A percentile compares a stretch with the other conserved stretches of the same genome.
Evolutionary conservation across 2,113 vertebrate species (phyloP).

Genomic region (Tricholaema leucomelas): DNA sequence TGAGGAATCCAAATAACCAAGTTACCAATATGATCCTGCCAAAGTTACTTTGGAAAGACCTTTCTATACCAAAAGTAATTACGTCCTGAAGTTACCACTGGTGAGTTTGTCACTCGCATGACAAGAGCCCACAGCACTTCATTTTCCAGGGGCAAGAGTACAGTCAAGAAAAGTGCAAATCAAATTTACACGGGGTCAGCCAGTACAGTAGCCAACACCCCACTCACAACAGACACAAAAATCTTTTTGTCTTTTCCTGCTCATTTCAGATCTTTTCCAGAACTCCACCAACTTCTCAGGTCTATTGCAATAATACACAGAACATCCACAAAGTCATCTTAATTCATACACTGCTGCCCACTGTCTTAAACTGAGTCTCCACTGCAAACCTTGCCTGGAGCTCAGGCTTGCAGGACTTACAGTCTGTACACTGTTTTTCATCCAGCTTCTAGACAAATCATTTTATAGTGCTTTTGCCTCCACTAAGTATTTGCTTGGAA

Average conservation of each 20-base stretch:
- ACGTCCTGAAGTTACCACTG: background rate
- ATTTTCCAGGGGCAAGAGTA: background rate
- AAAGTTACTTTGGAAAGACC: background rate
- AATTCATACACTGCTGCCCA: slow-evolving; percentile 30
- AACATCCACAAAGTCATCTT: slow-evolving; percentile 10
- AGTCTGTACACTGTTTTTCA: slow-evolving; percentile 56
- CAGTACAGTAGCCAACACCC: background rate
- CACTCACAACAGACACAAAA: slow-evolving; percentile 25
- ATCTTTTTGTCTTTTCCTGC: slow-evolving; percentile 56
- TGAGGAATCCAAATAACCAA: background rate
- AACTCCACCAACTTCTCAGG: slow-evolving; percentile 20
- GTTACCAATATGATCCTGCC: background rate
- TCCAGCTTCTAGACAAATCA: slow-evolving; percentile 51
- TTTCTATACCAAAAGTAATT: background rate
- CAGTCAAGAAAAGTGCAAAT: background rate
- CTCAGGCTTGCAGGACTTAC: slow-evolving; percentile 26
- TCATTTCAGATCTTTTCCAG: slow-evolving; percentile 52
- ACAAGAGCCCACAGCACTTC: background rate
- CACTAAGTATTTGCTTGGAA: slow-evolving; percentile 51
- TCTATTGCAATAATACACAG: slow-evolving; percentile 29
- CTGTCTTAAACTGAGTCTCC: slow-evolving; percentile 42
- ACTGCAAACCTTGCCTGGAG: slow-evolving; percentile 47
- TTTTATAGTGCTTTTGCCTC: slow-evolving; percentile 61
- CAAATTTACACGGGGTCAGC: slow-evolving; percentile 26
- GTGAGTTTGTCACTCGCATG: background rate